Base-by-base conservation (phyloP, 2,797 vertebrate species). In the Peromyscus melanophrys region DNA sequence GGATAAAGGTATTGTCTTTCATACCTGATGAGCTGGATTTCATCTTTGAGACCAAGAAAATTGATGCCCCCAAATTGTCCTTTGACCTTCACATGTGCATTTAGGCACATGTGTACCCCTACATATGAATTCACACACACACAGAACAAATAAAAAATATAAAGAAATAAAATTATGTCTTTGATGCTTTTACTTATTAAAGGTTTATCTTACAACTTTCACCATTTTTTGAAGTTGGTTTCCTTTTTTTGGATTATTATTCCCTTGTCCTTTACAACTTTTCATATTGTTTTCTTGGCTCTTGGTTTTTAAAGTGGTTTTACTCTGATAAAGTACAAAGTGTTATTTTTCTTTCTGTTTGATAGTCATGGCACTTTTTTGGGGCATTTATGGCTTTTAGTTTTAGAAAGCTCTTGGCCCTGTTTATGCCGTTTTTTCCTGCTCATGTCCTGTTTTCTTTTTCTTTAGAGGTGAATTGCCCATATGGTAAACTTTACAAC, bases 271-370 rank as follows among this genome's bases (percentile, higher is more conserved):
- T 71, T 55, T 95, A 19, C n/a, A 31, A 16, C 37, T 90, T 88
- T 91, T 52, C 65, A 77, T 55, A 61, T 71, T 85, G 84, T 57
- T 71, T 97, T 93, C 40, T 96, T 95, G 86, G n/a, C 6, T 89
- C 0, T 69, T 96, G 10, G 9, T 59, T 69, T 89, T 96, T 80
- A 49, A 43, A 69, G 29, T 87, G 65, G 55, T 55, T 19, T 84
- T 77, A 71, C 19, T 89, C 78, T 63, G 46, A 69, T 31, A 16
- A 82, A 55, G 21, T 55, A 40, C 87, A 82, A 31, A 13, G 1
- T 95, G 4, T 83, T 84, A 19, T 65, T 81, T 96, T 96, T 89
- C 34, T 61, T 75, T 71, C 29, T 80, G 12, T 69, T 80, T 97
- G 37, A 3, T 75, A 83, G n/a, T 86, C 55, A 57, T 43, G 61